Evolutionary conservation across 2,797 vertebrate genomes (phyloP).

Genomic region (Arctocebus calabarensis): DNA sequence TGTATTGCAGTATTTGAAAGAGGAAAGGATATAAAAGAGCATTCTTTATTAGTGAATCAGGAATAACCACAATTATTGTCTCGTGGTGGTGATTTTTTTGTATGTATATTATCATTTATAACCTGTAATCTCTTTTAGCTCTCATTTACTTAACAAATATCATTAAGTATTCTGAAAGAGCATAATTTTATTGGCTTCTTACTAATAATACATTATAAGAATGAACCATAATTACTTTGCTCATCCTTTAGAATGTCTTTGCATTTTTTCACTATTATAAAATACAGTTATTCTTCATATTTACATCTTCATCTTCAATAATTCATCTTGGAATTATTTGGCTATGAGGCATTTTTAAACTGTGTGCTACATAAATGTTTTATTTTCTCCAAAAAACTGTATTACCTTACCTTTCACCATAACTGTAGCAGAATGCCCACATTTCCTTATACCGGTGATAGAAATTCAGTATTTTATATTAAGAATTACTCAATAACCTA

Average conservation of each 20-base stretch:
- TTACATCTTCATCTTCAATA: too few species aligned
- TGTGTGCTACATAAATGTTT: background rate
- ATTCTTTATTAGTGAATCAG: slow-evolving; percentile 26
- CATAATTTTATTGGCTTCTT: background rate
- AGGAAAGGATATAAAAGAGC: background rate
- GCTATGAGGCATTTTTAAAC: background rate
- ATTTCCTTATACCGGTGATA: background rate
- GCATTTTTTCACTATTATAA: background rate
- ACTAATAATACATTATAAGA: slow-evolving; percentile 5
- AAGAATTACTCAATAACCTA: background rate
- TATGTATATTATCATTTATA: background rate
- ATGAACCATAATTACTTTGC: slow-evolving; percentile 20
- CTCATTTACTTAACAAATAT: background rate
- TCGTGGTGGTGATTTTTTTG: background rate
- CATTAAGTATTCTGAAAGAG: slow-evolving; percentile 2
- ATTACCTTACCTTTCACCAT: background rate
- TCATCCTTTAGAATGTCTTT: background rate
- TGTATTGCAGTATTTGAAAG: slow-evolving; percentile 35
- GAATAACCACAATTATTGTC: background rate
- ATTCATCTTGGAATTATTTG: slow-evolving; percentile 44
- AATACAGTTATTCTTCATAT: slow-evolving; percentile 23
- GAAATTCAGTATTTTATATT: slow-evolving; percentile 18
- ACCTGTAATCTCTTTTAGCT: background rate
- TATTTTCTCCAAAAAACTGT: background rate
- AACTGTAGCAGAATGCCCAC: background rate